Conservation (phyloP, 2,888 invertebrate species). For the Oligia strigilis region DNA sequence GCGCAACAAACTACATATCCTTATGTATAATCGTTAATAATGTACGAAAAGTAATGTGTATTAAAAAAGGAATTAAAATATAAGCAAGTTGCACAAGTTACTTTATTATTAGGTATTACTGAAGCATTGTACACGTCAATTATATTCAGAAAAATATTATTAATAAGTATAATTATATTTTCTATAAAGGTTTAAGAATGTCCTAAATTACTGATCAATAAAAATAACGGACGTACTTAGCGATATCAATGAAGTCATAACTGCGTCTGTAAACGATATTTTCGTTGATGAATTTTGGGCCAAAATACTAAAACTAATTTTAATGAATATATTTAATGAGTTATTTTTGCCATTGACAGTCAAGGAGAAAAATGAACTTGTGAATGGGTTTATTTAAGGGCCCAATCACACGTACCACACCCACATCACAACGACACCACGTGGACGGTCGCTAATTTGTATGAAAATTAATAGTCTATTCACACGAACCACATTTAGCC, state of each 20-base stretch:
- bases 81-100: slow-evolving; percentile 35
- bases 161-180: background rate
- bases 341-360: background rate
- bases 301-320: background rate
- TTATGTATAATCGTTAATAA: slow-evolving; percentile 1
- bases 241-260: background rate
- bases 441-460: background rate
- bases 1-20: background rate
- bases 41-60: background rate
- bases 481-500: background rate
- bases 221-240: background rate
- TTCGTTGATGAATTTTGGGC: background rate
- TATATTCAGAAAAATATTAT: slow-evolving; percentile 25
- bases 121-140: slow-evolving; percentile 30
- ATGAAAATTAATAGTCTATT: background rate
- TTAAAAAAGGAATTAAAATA: slow-evolving; percentile 8
- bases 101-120: slow-evolving; percentile 30
- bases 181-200: background rate
- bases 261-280: background rate
- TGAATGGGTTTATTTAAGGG: background rate
- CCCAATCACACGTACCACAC: background rate
- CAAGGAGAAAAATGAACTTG: background rate
- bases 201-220: background rate
- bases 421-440: background rate
- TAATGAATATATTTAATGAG: background rate